Conservation (phyloP, 2,113 vertebrate species). For the Piaya cayana region DNA sequence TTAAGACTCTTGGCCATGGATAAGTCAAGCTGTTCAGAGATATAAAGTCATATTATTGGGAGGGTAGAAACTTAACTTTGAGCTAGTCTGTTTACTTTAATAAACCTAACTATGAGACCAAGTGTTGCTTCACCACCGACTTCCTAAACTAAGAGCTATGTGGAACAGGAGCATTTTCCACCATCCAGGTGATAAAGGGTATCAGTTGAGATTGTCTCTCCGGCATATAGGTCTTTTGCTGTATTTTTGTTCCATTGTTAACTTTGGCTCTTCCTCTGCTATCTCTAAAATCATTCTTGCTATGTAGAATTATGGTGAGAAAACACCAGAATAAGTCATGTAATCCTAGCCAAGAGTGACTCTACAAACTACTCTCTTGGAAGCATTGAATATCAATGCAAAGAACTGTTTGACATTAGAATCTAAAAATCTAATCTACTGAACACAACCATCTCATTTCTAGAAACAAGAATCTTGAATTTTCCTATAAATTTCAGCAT, state of each 20-base stretch:
- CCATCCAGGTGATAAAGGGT: neutral
- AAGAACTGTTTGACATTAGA: neutral
- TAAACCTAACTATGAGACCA: neutral
- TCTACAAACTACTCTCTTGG: neutral
- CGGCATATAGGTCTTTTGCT: neutral
- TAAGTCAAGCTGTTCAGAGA: neutral
- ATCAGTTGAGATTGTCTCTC: neutral
- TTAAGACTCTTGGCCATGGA: neutral
- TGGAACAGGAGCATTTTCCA: neutral
- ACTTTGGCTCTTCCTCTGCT: neutral
- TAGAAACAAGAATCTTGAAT: constrained; percentile 8
- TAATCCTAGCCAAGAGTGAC: neutral
- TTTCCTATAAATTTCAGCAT: neutral
- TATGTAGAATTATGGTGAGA: neutral
- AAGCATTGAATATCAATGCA: neutral
- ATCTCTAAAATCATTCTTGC: neutral
- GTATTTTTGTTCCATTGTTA: neutral
- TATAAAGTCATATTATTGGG: neutral
- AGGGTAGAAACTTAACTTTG: neutral
- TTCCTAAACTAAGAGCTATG: neutral
- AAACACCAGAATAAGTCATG: neutral
- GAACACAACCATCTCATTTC: neutral
- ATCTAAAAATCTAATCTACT: neutral
- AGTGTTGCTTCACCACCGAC: neutral
- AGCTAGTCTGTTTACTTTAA: neutral